These are phyloP conservation scores for Axea sp. DNA, from an alignment of 2,888 invertebrate species.

Conservation along the genomic window DNA sequence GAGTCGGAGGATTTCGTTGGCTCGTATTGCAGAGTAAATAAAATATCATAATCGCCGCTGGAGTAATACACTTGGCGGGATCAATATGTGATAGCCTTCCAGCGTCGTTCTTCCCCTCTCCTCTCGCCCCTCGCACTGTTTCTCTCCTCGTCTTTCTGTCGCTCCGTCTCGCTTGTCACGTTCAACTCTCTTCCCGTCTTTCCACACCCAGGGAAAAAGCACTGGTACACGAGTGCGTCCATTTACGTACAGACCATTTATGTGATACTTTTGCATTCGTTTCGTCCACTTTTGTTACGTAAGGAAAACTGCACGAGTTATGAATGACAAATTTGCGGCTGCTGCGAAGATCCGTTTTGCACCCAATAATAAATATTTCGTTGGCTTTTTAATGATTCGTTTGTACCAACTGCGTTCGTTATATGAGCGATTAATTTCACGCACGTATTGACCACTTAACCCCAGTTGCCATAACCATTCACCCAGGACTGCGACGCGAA, in stretches of 20 bases:
- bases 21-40: conserved; percentile 49
- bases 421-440: conserved; percentile 1
- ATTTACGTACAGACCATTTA: conserved; percentile 1
- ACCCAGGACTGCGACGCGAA: too few relatives aligned
- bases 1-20: not conserved
- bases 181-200: conserved; percentile 16
- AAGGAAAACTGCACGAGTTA: not conserved
- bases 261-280: conserved; percentile 8
- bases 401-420: conserved; percentile 3
- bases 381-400: conserved; percentile 14
- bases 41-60: conserved; percentile 45
- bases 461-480: not conserved
- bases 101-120: conserved; percentile 13
- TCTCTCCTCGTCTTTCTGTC: conserved; percentile 9
- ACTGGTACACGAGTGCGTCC: not conserved
- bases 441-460: not conserved
- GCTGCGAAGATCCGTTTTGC: not conserved
- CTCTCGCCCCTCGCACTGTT: not conserved
- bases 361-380: too few relatives aligned
- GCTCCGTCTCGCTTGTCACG: conserved; percentile 3
- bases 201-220: conserved; percentile 14
- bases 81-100: conserved; percentile 53
- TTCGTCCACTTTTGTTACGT: conserved; percentile 2
- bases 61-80: conserved; percentile 51
- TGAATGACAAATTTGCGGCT: conserved; percentile 7